Base-by-base conservation (phyloP, 64 coral and sea anemone genomes). In the Actinia tenebrosa region DNA sequence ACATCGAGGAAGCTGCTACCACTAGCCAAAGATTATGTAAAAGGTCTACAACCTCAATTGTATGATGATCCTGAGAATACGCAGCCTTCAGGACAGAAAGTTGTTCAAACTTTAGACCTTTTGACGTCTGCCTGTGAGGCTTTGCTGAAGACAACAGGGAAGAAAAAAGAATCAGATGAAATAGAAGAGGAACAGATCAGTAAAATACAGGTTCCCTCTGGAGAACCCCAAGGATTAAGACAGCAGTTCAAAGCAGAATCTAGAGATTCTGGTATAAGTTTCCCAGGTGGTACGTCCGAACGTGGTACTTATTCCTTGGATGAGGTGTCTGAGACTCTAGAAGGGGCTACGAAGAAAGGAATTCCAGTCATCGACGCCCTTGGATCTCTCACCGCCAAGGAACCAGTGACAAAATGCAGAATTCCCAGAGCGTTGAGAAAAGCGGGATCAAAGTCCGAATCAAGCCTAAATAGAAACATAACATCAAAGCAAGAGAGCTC, bases 71-170 rank as follows among this genome's bases (percentile, higher is more conserved):
- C 60, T 46, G 86, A 77, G 50, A 87, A 25, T 63, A 27, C 14
- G 45, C 80, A 80, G n/a, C 59, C 85, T 19, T 88, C 80, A 45
- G 93, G 89, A 69, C 69, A 75, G 69, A 75, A 87, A 53, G 88
- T 97, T 13, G 45, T 97, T 45, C 85, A 97, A 80, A 97, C 91
- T 82, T 86, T 97, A 5, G 94, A 97, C 53, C 89, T 93, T 17
- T 88, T 97, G 61, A 97, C 94, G 7, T 97, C 94, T 53, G 94
- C 94, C 53, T 97, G 94, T 56, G 94, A 97, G 60, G 88, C 89
- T 52, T 88, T 97, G 88, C 61, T 97, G 19, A 64, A 91, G 69
- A 86, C 87, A 20, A 89, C 91, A 60, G 64, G 25, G 15, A 37
- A 45, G 80, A 56, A 10, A 68, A 44, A 89, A 69, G 55, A 59